A percentile compares a stretch with the other conserved stretches of the same genome.
These are phyloP conservation scores for Sebastes steindachneri DNA, from an alignment of 2,797 vertebrate genomes.

Conservation along the genomic window DNA sequence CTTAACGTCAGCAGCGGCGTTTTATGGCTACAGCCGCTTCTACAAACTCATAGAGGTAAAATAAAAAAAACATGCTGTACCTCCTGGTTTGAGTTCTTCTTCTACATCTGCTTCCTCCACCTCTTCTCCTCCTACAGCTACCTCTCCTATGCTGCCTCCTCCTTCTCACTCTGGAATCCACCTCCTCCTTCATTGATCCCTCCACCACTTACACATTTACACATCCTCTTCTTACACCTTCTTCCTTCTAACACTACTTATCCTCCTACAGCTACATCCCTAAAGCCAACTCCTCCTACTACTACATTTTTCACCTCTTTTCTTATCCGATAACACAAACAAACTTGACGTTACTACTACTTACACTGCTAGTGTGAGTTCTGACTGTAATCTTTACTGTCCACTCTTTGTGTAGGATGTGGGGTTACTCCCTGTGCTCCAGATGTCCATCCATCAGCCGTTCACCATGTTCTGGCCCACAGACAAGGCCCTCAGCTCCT, in stretches of 20 bases:
- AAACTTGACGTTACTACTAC: fast-evolving
- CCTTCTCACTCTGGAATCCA: background rate
- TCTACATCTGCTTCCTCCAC: background rate
- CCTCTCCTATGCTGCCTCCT: background rate
- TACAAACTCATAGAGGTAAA: constrained; percentile 88
- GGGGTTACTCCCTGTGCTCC: constrained; percentile 84
- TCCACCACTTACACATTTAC: background rate
- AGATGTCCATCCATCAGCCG: constrained; percentile 83
- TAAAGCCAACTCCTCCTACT: background rate
- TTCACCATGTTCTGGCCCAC: constrained; percentile 96
- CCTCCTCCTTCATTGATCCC: background rate
- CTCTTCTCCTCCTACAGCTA: background rate
- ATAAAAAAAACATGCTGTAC: background rate
- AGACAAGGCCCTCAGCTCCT: constrained; percentile 83
- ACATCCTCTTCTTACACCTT: background rate
- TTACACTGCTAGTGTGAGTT: background rate
- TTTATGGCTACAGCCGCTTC: constrained; percentile 90
- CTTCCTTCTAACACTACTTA: background rate
- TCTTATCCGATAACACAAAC: background rate
- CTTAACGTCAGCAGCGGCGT: constrained; percentile 79
- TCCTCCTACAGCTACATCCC: background rate
- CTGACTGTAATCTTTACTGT: background rate
- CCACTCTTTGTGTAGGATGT: constrained; percentile 76
- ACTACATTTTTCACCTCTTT: background rate
- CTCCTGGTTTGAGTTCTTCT: background rate